Conservation (phyloP, 2,888 invertebrate genomes). For the Ecdyonurus torrentis region DNA sequence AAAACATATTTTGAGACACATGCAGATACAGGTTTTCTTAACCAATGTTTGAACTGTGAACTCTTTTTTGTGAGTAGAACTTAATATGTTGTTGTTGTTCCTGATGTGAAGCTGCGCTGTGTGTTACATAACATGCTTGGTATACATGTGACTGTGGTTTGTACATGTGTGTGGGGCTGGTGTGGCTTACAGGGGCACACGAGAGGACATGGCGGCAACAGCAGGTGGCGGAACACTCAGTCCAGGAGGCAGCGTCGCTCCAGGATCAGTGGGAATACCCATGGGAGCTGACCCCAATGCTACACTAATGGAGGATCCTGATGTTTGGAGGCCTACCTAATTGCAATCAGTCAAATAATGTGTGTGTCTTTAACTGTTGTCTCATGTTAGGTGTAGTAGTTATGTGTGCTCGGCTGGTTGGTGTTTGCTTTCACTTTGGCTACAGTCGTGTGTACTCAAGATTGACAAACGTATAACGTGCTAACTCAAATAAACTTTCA, state of each 20-base stretch:
- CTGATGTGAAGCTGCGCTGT: conserved; percentile 7
- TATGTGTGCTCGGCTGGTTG: no score
- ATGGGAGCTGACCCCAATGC: conserved; percentile 36
- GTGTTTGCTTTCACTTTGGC: no score
- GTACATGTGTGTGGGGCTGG: neutral
- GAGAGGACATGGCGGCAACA: conserved; percentile 72
- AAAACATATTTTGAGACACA: no score
- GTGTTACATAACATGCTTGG: conserved; percentile 74
- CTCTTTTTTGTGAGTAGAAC: conserved; percentile 90
- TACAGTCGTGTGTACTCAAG: no score
- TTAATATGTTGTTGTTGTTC: conserved; percentile 20
- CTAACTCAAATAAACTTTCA: no score
- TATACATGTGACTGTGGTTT: conserved; percentile 68
- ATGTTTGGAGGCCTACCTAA: conserved; percentile 88
- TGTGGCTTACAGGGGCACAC: conserved; percentile 47
- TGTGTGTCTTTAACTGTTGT: neutral
- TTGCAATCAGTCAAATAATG: conserved; percentile 23
- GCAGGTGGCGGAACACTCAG: conserved; percentile 22
- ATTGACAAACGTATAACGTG: no score
- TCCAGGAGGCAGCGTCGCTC: neutral
- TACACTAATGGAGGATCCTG: conserved; percentile 84
- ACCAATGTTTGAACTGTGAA: no score
- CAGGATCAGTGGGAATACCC: neutral
- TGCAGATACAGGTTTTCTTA: no score
- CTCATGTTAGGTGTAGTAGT: no score